Conservation (phyloP, 53 echinoderm and acorn worm species). For the Temnopleurus reevesii region DNA sequence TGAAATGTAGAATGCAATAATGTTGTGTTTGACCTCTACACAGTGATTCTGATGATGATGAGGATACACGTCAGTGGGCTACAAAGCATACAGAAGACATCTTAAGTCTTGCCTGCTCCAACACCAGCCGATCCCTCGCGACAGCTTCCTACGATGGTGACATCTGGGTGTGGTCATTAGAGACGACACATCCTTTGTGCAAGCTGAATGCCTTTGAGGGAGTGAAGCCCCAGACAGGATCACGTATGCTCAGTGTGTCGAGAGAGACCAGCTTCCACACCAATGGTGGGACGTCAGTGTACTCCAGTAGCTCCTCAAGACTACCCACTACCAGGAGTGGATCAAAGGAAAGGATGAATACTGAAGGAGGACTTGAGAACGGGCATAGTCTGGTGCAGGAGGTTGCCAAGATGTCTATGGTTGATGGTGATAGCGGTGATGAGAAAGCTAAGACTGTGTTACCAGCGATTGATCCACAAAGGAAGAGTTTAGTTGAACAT, state of each 20-base stretch:
- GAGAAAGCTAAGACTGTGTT: conserved; percentile 22
- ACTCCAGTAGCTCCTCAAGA: conserved; percentile 28
- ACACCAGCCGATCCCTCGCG: conserved; percentile 74
- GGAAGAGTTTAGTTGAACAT: conserved; percentile 35
- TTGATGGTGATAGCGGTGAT: background rate
- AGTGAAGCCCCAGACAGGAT: conserved; percentile 81
- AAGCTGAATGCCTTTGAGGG: conserved; percentile 85
- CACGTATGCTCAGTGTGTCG: conserved; percentile 62
- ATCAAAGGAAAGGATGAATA: background rate
- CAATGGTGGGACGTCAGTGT: conserved; percentile 19
- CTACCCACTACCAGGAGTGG: background rate
- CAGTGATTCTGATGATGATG: conserved; percentile 95
- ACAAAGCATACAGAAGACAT: conserved; percentile 93
- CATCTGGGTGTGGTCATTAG: conserved; percentile 96
- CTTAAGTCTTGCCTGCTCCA: conserved; percentile 80
- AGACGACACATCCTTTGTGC: conserved; percentile 86
- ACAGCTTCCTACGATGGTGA: conserved; percentile 96
- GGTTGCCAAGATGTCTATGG: conserved; percentile 22
- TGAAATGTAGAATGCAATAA: no score
- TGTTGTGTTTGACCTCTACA: background rate
- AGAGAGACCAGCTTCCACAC: conserved; percentile 61
- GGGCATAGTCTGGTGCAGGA: background rate
- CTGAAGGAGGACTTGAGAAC: background rate
- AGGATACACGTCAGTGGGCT: conserved; percentile 89
- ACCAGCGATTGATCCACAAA: conserved; percentile 57